Evolutionary conservation across 2,888 invertebrate species (phyloP), one percentile per base, ranked within the genome.

Genomic region (Eristalinus sepulchralis): DNA sequence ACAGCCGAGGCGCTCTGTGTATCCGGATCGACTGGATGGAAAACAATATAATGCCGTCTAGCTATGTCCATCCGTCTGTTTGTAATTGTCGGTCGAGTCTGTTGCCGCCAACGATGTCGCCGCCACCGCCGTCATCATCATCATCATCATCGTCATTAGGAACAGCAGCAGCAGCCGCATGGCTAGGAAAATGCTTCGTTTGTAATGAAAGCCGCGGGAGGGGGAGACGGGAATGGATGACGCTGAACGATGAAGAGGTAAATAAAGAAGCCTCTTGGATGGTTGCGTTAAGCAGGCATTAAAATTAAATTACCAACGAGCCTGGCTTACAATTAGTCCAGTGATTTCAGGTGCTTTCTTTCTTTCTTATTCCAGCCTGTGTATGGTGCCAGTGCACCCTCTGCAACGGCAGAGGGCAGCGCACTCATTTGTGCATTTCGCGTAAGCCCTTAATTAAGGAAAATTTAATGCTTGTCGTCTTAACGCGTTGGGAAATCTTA

Each of bases 221-320:
- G 59, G 34, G 47, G 20, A 53, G 47, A n/a, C 17, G 31, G 57
- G 63, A n/a, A 53, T 53, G 68, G 27, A 39, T 34, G 57, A 22
- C 31, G 34, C 6, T 34, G 57, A 2, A 1, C 6, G 24, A 27
- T n/a, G 34, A 62, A 31, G 55, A 53, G 22, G 36, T 24, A 66
- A 39, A 67, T 60, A 53, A 62, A 20, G 34, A 34, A 53, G 66
- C 39, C 63, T 78, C 57, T 64, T 71, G 63, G 71, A 47, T 47
- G 78, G 79, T 79, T 79, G 79, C 79, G 72, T 79, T 72, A 72
- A 72, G 79, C 33, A 66, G 72, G 59, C 66, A 59, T 66, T 47
- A 79, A 79, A 79, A 79, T 72, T 66, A 66, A 72, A 79, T 78
- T 57, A 78, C 39, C 71, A 39, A 64, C 63, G 64, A 66, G 71